phyloP scores from a whole-genome alignment of 1,140 invertebrate genomes.

The Aphidius gifuensis region DNA sequence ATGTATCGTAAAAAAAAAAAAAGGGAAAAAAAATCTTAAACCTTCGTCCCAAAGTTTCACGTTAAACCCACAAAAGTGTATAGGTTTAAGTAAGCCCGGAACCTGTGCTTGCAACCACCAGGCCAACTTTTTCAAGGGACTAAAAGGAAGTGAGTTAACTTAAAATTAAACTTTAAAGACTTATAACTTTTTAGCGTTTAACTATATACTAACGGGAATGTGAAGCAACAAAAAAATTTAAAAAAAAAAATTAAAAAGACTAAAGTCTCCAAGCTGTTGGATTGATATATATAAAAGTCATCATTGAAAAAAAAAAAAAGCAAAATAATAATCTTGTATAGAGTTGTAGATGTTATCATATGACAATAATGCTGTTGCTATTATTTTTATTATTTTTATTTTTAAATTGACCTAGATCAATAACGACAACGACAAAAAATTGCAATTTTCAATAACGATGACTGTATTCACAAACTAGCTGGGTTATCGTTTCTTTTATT shows the following conservation, averaged over 20 bases:
- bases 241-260: not conserved
- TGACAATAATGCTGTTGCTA: no score
- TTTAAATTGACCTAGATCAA: no score
- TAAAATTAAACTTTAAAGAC: conserved; percentile 46
- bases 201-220: not conserved
- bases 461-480: conserved; percentile 15
- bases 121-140: conserved; percentile 5
- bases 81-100: conserved; percentile 29
- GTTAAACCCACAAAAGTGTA: conserved; percentile 30
- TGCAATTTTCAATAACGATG: conserved; percentile 25
- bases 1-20: not conserved
- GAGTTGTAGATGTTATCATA: no score
- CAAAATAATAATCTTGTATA: no score
- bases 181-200: conserved; percentile 40
- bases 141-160: conserved; percentile 28
- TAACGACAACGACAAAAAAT: conserved; percentile 1
- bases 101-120: conserved; percentile 21
- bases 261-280: not conserved
- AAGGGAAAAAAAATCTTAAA: conserved; percentile 28
- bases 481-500: conserved; percentile 23
- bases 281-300: not conserved
- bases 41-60: conserved; percentile 31
- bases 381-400: no score
- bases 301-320: no score
- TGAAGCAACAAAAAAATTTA: not conserved